Percentiles rank a stretch among this genome's conserved stretches.
These are phyloP conservation scores for Catharus minimus DNA, from an alignment of 2,113 vertebrate genomes.

Conservation along the genomic window DNA sequence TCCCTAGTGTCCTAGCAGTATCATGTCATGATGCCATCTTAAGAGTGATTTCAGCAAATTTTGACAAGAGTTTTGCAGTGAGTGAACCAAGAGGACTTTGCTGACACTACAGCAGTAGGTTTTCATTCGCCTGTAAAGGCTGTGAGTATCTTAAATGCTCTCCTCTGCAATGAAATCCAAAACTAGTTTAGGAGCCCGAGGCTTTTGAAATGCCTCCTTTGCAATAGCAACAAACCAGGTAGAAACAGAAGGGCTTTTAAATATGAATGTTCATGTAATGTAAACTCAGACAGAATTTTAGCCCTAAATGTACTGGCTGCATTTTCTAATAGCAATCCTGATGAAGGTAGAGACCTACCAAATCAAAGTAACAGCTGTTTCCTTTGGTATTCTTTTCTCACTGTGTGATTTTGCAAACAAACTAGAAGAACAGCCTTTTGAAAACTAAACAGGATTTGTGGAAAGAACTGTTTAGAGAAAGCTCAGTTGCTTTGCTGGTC, in stretches of 20 bases:
- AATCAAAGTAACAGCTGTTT: neutral
- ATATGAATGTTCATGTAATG: neutral
- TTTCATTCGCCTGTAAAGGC: neutral
- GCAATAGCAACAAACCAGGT: neutral
- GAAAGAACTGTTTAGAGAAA: neutral
- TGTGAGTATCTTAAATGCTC: neutral
- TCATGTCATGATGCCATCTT: neutral
- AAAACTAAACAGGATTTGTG: neutral
- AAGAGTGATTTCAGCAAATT: neutral
- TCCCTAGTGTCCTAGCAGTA: neutral
- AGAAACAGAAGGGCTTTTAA: neutral
- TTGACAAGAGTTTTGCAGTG: neutral
- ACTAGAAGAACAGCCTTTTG: neutral
- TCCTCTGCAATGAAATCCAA: neutral
- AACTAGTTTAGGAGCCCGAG: neutral
- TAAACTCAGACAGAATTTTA: neutral
- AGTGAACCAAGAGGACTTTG: neutral
- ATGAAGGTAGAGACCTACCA: neutral
- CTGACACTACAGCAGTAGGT: neutral
- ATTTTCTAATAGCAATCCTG: neutral
- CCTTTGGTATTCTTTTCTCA: neutral
- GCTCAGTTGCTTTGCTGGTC: neutral
- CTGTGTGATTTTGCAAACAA: neutral
- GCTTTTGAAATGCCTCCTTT: neutral
- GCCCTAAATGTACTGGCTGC: neutral